Conservation (phyloP, 2,888 invertebrate genomes). For the Cyaniris semiargus region DNA sequence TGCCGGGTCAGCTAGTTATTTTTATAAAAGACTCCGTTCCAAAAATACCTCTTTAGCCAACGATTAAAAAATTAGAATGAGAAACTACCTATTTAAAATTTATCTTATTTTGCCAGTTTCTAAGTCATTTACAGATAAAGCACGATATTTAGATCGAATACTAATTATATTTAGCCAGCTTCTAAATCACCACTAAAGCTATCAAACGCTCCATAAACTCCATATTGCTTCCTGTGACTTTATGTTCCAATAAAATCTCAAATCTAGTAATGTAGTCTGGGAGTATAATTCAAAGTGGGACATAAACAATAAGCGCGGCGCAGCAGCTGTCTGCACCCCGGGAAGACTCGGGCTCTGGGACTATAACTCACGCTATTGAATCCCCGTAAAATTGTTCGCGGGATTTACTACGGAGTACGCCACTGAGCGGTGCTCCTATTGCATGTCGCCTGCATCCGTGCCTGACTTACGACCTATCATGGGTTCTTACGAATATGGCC, state of each 20-base stretch:
- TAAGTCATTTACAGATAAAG: no score
- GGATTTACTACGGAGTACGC: background rate
- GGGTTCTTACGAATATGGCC: background rate
- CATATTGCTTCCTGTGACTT: background rate
- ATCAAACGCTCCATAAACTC: background rate
- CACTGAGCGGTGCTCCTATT: background rate
- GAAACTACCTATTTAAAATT: no score
- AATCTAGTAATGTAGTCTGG: background rate
- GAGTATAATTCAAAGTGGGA: background rate
- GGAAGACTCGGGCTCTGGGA: background rate
- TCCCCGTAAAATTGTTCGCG: constrained; percentile 2
- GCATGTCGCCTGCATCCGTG: constrained; percentile 5
- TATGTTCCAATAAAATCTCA: background rate
- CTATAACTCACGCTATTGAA: constrained; percentile 5
- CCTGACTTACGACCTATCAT: background rate
- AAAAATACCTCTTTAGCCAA: background rate
- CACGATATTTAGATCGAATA: no score
- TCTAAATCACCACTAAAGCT: background rate
- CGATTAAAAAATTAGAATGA: no score
- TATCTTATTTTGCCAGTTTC: no score
- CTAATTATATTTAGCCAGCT: background rate
- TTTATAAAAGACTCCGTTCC: background rate
- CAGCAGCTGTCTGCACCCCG: constrained; percentile 12
- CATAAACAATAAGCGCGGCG: constrained; percentile 17
- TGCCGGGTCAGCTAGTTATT: no score